Evolutionary conservation across 2,113 vertebrate genomes (phyloP).

Genomic region (Lepisosteus osseus): DNA sequence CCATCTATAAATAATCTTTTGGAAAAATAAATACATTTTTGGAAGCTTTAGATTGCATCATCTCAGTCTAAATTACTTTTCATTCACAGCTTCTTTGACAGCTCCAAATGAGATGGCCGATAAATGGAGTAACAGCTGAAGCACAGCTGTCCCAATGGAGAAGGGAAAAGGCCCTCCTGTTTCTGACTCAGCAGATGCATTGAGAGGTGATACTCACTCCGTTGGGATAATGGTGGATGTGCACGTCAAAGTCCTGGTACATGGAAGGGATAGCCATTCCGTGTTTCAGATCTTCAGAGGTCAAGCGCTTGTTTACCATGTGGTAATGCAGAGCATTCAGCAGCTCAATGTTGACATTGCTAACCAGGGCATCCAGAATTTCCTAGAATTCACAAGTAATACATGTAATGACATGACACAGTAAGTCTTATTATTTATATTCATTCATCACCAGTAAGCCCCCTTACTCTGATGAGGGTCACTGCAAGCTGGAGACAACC

Average conservation of each 20-base stretch:
- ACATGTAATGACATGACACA: neutral
- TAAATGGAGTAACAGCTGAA: neutral
- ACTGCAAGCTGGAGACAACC: no score
- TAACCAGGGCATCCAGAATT: slow-evolving; percentile 92
- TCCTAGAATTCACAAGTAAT: slow-evolving; percentile 65
- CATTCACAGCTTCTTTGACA: neutral
- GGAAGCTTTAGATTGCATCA: neutral
- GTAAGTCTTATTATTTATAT: no score
- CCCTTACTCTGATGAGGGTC: no score
- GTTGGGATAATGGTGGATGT: slow-evolving; percentile 91
- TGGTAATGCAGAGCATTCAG: slow-evolving; percentile 95
- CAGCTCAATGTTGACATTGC: slow-evolving; percentile 96
- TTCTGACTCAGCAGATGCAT: neutral
- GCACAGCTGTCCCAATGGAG: neutral
- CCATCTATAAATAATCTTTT: neutral
- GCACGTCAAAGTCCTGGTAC: slow-evolving; percentile 91
- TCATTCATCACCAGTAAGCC: no score
- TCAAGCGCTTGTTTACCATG: slow-evolving; percentile 86
- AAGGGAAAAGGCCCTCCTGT: neutral
- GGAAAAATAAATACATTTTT: neutral
- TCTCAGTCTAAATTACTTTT: neutral
- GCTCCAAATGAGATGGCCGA: no score
- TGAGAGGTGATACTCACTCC: slow-evolving; percentile 69
- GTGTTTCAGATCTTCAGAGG: slow-evolving; percentile 87
- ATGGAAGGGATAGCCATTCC: slow-evolving; percentile 82